These are phyloP conservation scores for Lucifuga dentata DNA, from an alignment of 2,113 vertebrate species.

Conservation along the genomic window DNA sequence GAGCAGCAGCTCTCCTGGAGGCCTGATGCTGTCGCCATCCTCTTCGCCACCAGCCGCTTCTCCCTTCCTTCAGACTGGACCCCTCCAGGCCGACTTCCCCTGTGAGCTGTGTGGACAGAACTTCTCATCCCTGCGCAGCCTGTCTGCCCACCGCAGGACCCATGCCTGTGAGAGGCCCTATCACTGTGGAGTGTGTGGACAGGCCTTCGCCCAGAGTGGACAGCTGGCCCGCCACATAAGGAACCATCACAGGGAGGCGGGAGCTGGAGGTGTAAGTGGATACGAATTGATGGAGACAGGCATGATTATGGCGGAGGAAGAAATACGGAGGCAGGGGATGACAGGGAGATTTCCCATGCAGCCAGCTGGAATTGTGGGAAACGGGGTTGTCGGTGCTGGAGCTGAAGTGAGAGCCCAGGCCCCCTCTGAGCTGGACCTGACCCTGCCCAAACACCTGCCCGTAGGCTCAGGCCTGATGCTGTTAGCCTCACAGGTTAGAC, in stretches of 20 bases:
- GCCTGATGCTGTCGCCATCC: slow-evolving; percentile 69
- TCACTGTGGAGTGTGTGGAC: slow-evolving; percentile 83
- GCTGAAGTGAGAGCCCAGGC: slow-evolving; percentile 66
- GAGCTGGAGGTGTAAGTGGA: slow-evolving; percentile 78
- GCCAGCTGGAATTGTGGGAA: slow-evolving; percentile 83
- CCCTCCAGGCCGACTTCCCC: slow-evolving; percentile 56
- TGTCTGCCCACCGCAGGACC: slow-evolving; percentile 82
- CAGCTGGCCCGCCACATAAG: slow-evolving; percentile 85
- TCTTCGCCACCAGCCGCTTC: slow-evolving; percentile 77
- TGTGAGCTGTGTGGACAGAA: slow-evolving; percentile 81
- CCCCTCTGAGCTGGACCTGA: slow-evolving; percentile 61
- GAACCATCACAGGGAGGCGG: slow-evolving; percentile 70
- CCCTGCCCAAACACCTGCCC: slow-evolving; percentile 74
- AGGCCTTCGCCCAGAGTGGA: slow-evolving; percentile 83
- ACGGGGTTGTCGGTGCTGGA: slow-evolving; percentile 82
- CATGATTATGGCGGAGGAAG: slow-evolving; percentile 86
- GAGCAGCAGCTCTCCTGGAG: slow-evolving; percentile 27
- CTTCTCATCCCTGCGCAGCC: slow-evolving; percentile 79
- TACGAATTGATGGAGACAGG: slow-evolving; percentile 78
- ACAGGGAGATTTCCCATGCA: slow-evolving; percentile 84
- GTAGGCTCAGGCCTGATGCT: slow-evolving; percentile 70
- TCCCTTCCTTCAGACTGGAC: slow-evolving; percentile 68
- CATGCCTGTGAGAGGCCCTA: slow-evolving; percentile 83
- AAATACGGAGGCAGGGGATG: slow-evolving; percentile 33
- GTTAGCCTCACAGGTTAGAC: slow-evolving; percentile 75